These are phyloP conservation scores for Drosophila mimica DNA, from an alignment of 2,888 invertebrate genomes.

Conservation along the genomic window DNA sequence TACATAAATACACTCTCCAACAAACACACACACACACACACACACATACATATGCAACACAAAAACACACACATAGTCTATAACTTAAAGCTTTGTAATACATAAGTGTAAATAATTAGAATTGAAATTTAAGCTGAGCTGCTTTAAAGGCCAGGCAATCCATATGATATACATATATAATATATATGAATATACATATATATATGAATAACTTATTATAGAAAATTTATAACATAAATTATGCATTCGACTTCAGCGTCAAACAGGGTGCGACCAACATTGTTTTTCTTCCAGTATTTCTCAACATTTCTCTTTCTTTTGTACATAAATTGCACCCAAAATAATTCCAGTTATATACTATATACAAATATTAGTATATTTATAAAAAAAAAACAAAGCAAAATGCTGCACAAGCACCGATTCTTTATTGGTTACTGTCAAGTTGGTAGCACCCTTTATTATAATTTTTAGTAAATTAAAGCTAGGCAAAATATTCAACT, in stretches of 20 bases:
- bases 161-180: constrained; percentile 6
- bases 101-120: constrained; percentile 61
- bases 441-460: constrained; percentile 58
- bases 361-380: neutral
- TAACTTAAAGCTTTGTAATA: constrained; percentile 48
- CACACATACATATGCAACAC: constrained; percentile 7
- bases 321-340: constrained; percentile 53
- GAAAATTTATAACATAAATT: constrained; percentile 32
- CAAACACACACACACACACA: constrained; percentile 11
- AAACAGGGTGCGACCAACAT: constrained; percentile 36
- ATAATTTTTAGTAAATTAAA: constrained; percentile 64
- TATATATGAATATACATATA: neutral
- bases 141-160: constrained; percentile 29
- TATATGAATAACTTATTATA: constrained; percentile 16
- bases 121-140: constrained; percentile 23
- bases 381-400: constrained; percentile 28
- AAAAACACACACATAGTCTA: constrained; percentile 4
- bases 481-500: constrained; percentile 58
- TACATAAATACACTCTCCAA: constrained; percentile 36
- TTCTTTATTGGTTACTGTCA: constrained; percentile 40
- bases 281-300: constrained; percentile 37
- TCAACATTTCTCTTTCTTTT: constrained; percentile 41
- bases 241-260: constrained; percentile 15
- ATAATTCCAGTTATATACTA: constrained; percentile 28
- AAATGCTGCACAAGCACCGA: constrained; percentile 60